Percentiles rank a stretch among this genome's conserved stretches.
Conservation (phyloP, 1,140 invertebrate genomes). For the Grapholita molesta region DNA sequence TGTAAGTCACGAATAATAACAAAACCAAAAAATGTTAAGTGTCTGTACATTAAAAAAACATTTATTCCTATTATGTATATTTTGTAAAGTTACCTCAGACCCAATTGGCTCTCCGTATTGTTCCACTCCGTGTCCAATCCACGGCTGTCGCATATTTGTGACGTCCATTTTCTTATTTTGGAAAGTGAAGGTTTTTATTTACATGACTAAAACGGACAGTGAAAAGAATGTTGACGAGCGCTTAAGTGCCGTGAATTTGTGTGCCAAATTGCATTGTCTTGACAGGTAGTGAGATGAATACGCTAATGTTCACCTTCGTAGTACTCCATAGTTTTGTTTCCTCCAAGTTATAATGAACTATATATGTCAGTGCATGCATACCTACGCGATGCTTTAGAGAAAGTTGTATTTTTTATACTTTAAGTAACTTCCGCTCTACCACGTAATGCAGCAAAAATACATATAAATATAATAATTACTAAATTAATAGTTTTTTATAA, state of each 20-base stretch:
- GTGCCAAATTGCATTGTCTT: constrained; percentile 35
- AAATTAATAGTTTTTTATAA: too few relatives aligned
- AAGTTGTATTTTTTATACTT: neutral
- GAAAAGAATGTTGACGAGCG: constrained; percentile 28
- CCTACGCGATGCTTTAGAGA: neutral
- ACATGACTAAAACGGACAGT: constrained; percentile 47
- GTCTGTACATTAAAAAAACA: neutral
- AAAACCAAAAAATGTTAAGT: neutral
- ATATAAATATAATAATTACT: too few relatives aligned
- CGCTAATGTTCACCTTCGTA: neutral
- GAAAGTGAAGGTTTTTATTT: constrained; percentile 72
- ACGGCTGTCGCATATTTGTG: constrained; percentile 32
- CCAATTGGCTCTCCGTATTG: constrained; percentile 19
- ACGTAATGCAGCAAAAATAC: neutral
- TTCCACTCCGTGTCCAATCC: constrained; percentile 33
- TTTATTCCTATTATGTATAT: neutral
- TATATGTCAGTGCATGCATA: neutral
- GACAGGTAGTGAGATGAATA: constrained; percentile 18
- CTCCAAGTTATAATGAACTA: neutral
- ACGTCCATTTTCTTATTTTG: constrained; percentile 61
- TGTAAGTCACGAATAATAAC: neutral
- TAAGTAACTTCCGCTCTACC: neutral
- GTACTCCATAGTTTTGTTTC: neutral
- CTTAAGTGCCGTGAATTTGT: constrained; percentile 42
- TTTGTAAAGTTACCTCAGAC: neutral